These are phyloP conservation scores for Apoda limacodes DNA, from an alignment of 2,888 invertebrate genomes.

Conservation along the genomic window DNA sequence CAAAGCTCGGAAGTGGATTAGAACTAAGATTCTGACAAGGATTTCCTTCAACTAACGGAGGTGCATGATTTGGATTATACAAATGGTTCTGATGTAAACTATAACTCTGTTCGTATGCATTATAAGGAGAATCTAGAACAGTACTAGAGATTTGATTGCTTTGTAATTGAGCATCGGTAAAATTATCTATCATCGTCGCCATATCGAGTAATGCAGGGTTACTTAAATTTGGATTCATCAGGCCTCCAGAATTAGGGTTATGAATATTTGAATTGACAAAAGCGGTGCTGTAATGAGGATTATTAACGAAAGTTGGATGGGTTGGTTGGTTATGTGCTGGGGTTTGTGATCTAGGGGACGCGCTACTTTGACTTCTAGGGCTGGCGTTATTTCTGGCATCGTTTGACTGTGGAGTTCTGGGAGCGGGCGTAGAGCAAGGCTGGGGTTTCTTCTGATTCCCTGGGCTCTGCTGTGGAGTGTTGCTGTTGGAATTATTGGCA, in stretches of 20 bases:
- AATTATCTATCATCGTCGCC: slow-evolving; percentile 82
- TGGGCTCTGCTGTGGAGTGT: slow-evolving; percentile 43
- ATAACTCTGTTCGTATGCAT: slow-evolving; percentile 73
- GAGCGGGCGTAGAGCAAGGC: slow-evolving; percentile 40
- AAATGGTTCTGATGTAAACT: slow-evolving; percentile 74
- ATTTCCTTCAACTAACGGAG: slow-evolving; percentile 60
- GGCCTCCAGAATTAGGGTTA: slow-evolving; percentile 44
- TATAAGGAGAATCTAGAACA: slow-evolving; percentile 78
- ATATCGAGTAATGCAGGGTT: slow-evolving; percentile 76
- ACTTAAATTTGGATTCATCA: slow-evolving; percentile 59
- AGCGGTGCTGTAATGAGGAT: slow-evolving; percentile 52
- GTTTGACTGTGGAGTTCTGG: slow-evolving; percentile 49
- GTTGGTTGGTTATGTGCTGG: slow-evolving; percentile 52
- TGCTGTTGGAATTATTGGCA: slow-evolving; percentile 33
- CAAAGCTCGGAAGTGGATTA: slow-evolving; percentile 57
- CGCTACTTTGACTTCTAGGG: slow-evolving; percentile 65
- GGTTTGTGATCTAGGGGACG: slow-evolving; percentile 64
- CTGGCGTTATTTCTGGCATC: slow-evolving; percentile 52
- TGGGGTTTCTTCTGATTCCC: slow-evolving; percentile 51
- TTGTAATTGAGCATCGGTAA: slow-evolving; percentile 82
- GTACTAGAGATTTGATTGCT: slow-evolving; percentile 89
- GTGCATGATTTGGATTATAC: slow-evolving; percentile 67
- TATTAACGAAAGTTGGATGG: slow-evolving; percentile 45
- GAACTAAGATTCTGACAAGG: slow-evolving; percentile 45
- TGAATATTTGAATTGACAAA: slow-evolving; percentile 61